Base-by-base conservation (phyloP, 1,140 invertebrate genomes). In the Macrostomum lignano region DNA sequence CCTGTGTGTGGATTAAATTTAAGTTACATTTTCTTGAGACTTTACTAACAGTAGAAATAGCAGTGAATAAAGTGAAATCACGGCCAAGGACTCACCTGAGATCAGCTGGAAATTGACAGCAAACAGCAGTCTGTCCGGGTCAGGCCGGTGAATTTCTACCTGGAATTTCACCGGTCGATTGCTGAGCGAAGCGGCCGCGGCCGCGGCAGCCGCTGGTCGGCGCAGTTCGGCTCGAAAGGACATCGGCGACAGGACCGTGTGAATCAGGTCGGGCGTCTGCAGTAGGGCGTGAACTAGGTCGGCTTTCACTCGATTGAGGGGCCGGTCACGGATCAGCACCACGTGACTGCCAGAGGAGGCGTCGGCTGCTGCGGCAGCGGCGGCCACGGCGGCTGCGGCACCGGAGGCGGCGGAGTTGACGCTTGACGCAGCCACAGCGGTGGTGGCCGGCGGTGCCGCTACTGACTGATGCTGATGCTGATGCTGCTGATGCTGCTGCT, bases 271-370 rank as follows among this genome's bases (percentile, higher is more conserved):
- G 10, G 82, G 73, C 66, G 93, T 91, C 81, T 91, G 58, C 2
- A 47, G 21, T 17, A 17, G 13, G 11, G 84, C 81, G 49, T 94
- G 81, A 42, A 96, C 88, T 24, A 98, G 66, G 62, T 96, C 86
- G 23, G 84, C 86, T 61, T 96, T 96, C 29, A 96, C 76, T 25
- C 74, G 77, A 29, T 79, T 77, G 39, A 96, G 61, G 3, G 77
- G 75, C 57, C 88, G 86, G 31, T 82, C 82, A 51, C 82, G 79
- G 1, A 94, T 77, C 41, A 93, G 51, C 13, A 52, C 73, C 24
- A 84, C 91, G 56, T 91, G 84, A 13, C 79, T 84, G 58, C 93
- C 84, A 46, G n/a, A n/a, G n/a, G n/a, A n/a, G n/a, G 94, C 84
- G 48, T 84, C 76, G 44, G 94, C 84, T 2, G 76, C 77, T 13